These are phyloP conservation scores for Crotalus viridis DNA, from an alignment of 2,113 vertebrate genomes.

Conservation along the genomic window DNA sequence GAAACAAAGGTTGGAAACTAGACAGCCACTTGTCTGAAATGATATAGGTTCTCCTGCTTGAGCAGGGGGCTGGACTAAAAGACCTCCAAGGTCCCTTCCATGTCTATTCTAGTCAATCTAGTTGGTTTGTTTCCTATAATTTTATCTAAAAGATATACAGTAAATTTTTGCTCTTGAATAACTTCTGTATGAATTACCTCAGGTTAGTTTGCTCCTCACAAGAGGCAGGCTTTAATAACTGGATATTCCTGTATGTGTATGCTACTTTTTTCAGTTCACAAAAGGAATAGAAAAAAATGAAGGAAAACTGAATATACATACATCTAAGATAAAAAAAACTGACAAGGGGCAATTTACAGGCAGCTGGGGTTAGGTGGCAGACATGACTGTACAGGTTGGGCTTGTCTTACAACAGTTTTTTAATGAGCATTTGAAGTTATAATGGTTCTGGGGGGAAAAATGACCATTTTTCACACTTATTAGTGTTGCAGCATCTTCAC, in stretches of 20 bases:
- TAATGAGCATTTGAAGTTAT: not conserved
- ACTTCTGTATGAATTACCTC: not conserved
- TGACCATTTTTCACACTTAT: not conserved
- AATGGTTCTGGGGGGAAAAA: not conserved
- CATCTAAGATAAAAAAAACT: not conserved
- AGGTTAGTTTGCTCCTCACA: not conserved
- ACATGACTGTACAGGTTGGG: not conserved
- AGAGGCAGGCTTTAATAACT: not conserved
- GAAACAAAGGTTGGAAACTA: too few species aligned
- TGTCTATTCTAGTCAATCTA: too few species aligned
- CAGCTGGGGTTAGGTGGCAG: not conserved
- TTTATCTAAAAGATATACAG: not conserved
- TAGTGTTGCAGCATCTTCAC: not conserved
- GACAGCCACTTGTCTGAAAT: too few species aligned
- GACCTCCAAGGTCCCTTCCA: too few species aligned
- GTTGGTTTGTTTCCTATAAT: not conserved
- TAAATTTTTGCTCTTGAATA: not conserved
- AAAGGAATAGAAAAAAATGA: not conserved
- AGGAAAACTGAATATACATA: not conserved
- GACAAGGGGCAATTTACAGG: not conserved
- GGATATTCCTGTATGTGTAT: not conserved
- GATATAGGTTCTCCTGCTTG: too few species aligned
- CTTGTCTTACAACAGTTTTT: not conserved
- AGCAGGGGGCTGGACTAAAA: too few species aligned
- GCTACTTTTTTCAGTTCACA: not conserved